Evolutionary conservation across 1,140 invertebrate species (phyloP).

Genomic region (Camponotus pennsylvanicus): DNA sequence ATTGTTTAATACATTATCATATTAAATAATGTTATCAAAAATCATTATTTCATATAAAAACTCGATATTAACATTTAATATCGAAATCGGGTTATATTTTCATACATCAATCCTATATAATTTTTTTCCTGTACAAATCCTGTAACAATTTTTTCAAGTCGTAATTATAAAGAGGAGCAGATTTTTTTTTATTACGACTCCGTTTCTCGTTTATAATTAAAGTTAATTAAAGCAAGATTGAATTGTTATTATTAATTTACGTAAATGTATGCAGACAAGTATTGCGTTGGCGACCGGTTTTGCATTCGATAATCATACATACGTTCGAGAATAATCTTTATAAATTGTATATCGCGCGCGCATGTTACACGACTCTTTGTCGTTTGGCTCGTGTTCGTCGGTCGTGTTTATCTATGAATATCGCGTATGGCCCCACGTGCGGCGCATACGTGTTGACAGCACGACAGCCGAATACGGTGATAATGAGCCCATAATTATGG

Average conservation of each 20-base stretch:
- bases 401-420: conserved; percentile 43
- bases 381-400: conserved; percentile 34
- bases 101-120: background rate
- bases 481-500: conserved; percentile 15
- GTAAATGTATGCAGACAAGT: background rate
- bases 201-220: background rate
- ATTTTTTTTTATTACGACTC: conserved; percentile 8
- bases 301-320: background rate
- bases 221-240: background rate
- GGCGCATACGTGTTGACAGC: conserved; percentile 10
- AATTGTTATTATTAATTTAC: conserved; percentile 15
- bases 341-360: conserved; percentile 17
- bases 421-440: conserved; percentile 47
- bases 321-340: conserved; percentile 44
- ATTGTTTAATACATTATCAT: background rate
- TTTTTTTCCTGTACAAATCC: background rate
- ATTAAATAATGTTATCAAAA: background rate
- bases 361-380: background rate
- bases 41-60: background rate
- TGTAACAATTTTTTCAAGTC: background rate
- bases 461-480: conserved; percentile 14
- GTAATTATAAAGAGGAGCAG: background rate
- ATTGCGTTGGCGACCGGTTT: conserved; percentile 1
- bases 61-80: background rate
- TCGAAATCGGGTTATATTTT: background rate